Evolutionary conservation across 2,888 invertebrate genomes (phyloP).

Genomic region (Microdon myrmicae): DNA sequence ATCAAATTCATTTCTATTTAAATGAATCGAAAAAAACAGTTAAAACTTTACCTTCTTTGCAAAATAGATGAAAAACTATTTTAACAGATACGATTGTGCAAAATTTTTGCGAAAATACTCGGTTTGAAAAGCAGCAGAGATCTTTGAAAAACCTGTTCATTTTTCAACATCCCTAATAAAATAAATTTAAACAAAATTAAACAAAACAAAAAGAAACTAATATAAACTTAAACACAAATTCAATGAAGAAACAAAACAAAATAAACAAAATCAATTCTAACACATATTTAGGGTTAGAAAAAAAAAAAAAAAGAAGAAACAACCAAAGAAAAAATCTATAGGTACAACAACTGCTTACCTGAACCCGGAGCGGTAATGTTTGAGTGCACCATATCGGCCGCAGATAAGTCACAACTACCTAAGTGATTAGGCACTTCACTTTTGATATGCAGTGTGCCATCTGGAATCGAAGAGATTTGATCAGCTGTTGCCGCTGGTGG

Average conservation of each 20-base stretch:
- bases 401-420: conserved; percentile 57
- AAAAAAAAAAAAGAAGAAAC: conserved; percentile 4
- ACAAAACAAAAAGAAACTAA: conserved; percentile 14
- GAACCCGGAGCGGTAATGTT: conserved; percentile 51
- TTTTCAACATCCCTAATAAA: conserved; percentile 8
- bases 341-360: conserved; percentile 18
- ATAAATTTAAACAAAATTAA: conserved; percentile 7
- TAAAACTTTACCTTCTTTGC: conserved; percentile 1
- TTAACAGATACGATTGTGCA: conserved; percentile 33
- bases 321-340: background rate
- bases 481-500: conserved; percentile 53
- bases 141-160: background rate
- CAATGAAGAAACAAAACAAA: background rate
- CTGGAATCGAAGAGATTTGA: conserved; percentile 56
- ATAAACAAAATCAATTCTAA: background rate
- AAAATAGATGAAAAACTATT: conserved; percentile 8
- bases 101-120: conserved; percentile 42
- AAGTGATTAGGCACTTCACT: conserved; percentile 59
- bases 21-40: conserved; percentile 3
- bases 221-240: background rate
- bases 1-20: too few species aligned
- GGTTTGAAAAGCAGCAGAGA: background rate
- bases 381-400: conserved; percentile 16
- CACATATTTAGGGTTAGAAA: conserved; percentile 1
- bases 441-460: conserved; percentile 62